These are phyloP conservation scores for Coregonus sp. DNA, from an alignment of 2,797 vertebrate species.

Conservation along the genomic window DNA sequence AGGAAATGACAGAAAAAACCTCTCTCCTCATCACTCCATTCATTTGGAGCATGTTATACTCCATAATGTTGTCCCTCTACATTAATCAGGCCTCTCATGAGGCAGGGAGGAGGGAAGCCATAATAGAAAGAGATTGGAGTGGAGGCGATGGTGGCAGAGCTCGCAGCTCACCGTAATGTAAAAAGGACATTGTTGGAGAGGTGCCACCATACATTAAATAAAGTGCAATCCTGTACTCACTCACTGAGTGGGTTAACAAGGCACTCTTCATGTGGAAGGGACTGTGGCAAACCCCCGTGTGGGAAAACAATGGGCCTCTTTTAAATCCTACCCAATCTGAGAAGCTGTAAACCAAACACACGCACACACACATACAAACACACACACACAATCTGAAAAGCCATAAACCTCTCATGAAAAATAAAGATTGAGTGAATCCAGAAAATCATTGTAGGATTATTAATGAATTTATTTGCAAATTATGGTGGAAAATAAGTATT, in stretches of 20 bases:
- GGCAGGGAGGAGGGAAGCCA: conserved; percentile 35
- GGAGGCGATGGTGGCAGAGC: conserved; percentile 11
- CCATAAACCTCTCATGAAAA: no score
- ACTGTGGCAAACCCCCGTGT: conserved; percentile 17
- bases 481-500: no score
- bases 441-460: no score
- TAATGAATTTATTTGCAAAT: no score
- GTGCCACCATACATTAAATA: conserved; percentile 54
- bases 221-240: conserved; percentile 66
- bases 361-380: conserved; percentile 11
- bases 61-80: neutral
- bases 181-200: conserved; percentile 53
- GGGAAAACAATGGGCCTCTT: conserved; percentile 53
- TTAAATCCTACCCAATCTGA: conserved; percentile 45
- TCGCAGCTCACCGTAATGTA: conserved; percentile 49
- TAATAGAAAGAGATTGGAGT: conserved; percentile 54
- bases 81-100: conserved; percentile 31
- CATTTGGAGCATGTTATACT: neutral
- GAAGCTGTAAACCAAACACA: conserved; percentile 43
- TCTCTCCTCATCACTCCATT: neutral
- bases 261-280: conserved; percentile 47
- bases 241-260: conserved; percentile 65
- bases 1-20: neutral
- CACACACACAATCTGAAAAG: conserved; percentile 12
- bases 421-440: no score